Evolutionary conservation across 2,113 vertebrate genomes (phyloP).

Genomic region (Telmatochromis sp.): DNA sequence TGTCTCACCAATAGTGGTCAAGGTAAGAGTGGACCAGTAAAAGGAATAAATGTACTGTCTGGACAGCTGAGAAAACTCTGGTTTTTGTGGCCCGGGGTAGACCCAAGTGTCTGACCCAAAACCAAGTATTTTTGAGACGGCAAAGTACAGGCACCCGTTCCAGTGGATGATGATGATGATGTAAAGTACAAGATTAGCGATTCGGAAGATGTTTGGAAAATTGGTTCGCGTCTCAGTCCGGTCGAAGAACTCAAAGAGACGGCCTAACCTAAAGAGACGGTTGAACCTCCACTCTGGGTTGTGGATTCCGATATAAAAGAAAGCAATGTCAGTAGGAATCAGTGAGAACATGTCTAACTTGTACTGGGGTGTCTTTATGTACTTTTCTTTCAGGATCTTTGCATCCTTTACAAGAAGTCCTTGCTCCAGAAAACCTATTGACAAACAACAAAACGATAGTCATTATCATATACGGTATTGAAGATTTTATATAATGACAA

Average conservation of each 20-base stretch:
- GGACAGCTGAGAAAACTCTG: constrained; percentile 67
- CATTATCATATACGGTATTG: background rate
- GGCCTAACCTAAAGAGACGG: constrained; percentile 75
- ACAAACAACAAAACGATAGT: background rate
- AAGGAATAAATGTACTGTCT: constrained; percentile 63
- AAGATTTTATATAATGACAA: background rate
- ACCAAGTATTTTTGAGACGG: constrained; percentile 83
- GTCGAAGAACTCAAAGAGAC: constrained; percentile 91
- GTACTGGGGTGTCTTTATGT: constrained; percentile 79
- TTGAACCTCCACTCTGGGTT: constrained; percentile 88
- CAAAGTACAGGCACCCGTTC: constrained; percentile 87
- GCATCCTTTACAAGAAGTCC: constrained; percentile 85
- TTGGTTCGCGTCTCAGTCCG: constrained; percentile 89
- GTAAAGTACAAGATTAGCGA: constrained; percentile 85
- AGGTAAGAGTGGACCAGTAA: constrained; percentile 64
- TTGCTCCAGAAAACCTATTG: constrained; percentile 91
- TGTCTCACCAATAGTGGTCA: constrained; percentile 64
- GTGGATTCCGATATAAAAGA: constrained; percentile 77
- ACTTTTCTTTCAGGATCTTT: constrained; percentile 76
- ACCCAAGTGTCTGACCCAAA: constrained; percentile 87
- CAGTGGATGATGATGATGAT: constrained; percentile 92
- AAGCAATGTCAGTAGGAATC: constrained; percentile 82
- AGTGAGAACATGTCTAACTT: constrained; percentile 81
- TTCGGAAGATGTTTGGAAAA: constrained; percentile 87
- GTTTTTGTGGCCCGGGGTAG: constrained; percentile 73